A percentile compares a stretch with the other conserved stretches of the same genome.
Evolutionary conservation across 1,140 invertebrate species (phyloP).

Genomic region (Bombus consobrinus): DNA sequence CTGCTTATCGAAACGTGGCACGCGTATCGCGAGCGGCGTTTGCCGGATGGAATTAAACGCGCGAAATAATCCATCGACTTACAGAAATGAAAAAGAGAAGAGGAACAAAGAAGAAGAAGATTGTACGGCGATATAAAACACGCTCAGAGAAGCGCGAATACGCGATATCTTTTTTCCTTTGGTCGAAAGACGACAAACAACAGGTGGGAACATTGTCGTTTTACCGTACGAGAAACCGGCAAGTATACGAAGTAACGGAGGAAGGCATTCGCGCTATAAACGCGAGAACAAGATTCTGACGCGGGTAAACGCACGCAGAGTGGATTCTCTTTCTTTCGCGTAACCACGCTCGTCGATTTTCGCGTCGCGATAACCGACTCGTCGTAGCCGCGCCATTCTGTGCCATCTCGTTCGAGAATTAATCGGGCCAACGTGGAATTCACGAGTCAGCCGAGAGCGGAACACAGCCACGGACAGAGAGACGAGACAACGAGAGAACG

Average conservation of each 20-base stretch:
- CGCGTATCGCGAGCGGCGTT: neutral
- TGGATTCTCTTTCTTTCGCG: neutral
- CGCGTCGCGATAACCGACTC: slow-evolving; percentile 35
- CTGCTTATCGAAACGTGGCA: too few relatives aligned
- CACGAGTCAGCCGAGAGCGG: too few relatives aligned
- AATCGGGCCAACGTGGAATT: too few relatives aligned
- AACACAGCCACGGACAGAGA: too few relatives aligned
- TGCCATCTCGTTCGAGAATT: too few relatives aligned
- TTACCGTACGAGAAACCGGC: neutral
- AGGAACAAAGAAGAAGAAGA: too few relatives aligned
- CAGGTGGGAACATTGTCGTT: slow-evolving; percentile 42
- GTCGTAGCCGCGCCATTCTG: too few relatives aligned
- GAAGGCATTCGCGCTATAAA: neutral
- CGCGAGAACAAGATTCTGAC: slow-evolving; percentile 37
- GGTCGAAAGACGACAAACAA: slow-evolving; percentile 30
- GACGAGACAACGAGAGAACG: too few relatives aligned
- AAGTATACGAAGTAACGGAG: neutral
- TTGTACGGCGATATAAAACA: too few relatives aligned
- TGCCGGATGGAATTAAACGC: neutral
- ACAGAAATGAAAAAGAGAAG: too few relatives aligned
- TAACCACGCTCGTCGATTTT: slow-evolving; percentile 40
- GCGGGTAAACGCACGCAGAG: neutral
- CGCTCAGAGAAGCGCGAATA: neutral
- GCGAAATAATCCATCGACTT: neutral
- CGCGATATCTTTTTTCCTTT: neutral